Evolutionary conservation across 2,888 invertebrate genomes (phyloP), one percentile per base, ranked within the genome.

Genomic region (Trichogramma dendrolimi): DNA sequence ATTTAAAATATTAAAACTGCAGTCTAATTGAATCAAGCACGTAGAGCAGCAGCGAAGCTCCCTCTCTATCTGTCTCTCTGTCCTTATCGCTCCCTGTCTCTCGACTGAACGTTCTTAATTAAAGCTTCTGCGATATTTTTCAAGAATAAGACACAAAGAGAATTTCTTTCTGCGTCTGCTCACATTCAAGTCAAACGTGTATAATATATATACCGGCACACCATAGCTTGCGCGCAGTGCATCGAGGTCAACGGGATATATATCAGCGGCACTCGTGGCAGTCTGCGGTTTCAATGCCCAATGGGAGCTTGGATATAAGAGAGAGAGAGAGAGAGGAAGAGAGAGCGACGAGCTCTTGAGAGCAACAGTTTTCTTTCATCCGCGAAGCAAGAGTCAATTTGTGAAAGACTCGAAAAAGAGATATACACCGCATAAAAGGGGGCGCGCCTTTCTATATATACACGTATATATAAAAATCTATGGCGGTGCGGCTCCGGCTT

Each of bases 61-160:
- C 11, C 39, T 7, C 42, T 47, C n/a, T 8, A 10, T 46, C 42
- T 27, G 8, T 46, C 10, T 46, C 46, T 48, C 14, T 39, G 8
- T 11, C 10, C 10, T 42, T 48, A 6, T 27, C 39, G 44, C 41
- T 41, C 39, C 38, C 40, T 40, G 8, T 46, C 43, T 44, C 41
- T 38, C 50, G 43, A n/a, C 42, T 40, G 48, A 38, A 4, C 38
- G 42, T 42, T 59, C 14, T n/a, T 55, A 11, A 48, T 53, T 59
- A 27, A 14, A 55, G 46, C 43, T 14, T 49, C 63, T 55, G 60
- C 55, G 44, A 11, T 55, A 63, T 62, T 66, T 61, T 63, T 63
- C 63, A 66, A 27, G 27, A 27, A 27, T 27, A 27, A 27, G 27
- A 27, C 27, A 27, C 27, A 27, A 27, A 27, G 27, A 27, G 27